A percentile compares a stretch with the other conserved stretches of the same genome.
Evolutionary conservation across 2,888 invertebrate species (phyloP).

Genomic region (Spodoptera picta): DNA sequence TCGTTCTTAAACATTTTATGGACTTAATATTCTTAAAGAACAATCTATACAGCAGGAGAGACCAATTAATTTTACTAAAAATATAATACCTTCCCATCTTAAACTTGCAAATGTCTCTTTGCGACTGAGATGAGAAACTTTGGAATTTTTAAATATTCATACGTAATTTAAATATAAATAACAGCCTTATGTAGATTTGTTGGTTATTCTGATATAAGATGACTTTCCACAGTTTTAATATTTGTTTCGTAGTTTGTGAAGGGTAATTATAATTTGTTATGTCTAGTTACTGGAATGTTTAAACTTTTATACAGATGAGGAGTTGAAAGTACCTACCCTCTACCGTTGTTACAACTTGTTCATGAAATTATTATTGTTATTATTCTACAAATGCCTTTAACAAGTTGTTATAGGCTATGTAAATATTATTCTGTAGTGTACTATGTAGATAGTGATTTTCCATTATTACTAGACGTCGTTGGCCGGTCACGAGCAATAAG

Average conservation of each 20-base stretch:
- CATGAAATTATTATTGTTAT: conserved; percentile 27
- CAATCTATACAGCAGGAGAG: conserved; percentile 21
- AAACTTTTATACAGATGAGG: conserved; percentile 23
- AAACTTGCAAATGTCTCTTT: conserved; percentile 55
- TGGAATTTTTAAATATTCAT: conserved; percentile 60
- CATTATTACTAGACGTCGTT: conserved; percentile 54
- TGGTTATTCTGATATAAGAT: conserved; percentile 35
- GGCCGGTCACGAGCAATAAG: conserved; percentile 55
- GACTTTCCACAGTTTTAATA: conserved; percentile 21
- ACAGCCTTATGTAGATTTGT: conserved; percentile 52
- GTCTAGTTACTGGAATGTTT: conserved; percentile 21
- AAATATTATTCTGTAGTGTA: conserved; percentile 14
- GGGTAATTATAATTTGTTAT: conserved; percentile 27
- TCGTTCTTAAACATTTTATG: conserved; percentile 41
- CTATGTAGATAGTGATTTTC: conserved; percentile 36
- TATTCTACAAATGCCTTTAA: conserved; percentile 5
- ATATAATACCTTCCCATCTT: conserved; percentile 49
- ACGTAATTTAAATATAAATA: conserved; percentile 61
- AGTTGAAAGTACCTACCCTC: conserved; percentile 20
- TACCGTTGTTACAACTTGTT: conserved; percentile 12
- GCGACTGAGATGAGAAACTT: conserved; percentile 47
- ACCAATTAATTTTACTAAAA: conserved; percentile 50
- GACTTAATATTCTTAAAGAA: conserved; percentile 21
- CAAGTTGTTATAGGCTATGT: conserved; percentile 14
- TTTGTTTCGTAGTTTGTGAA: conserved; percentile 13